Conservation (phyloP, 2,888 invertebrate genomes). For the Chironomus riparius region DNA sequence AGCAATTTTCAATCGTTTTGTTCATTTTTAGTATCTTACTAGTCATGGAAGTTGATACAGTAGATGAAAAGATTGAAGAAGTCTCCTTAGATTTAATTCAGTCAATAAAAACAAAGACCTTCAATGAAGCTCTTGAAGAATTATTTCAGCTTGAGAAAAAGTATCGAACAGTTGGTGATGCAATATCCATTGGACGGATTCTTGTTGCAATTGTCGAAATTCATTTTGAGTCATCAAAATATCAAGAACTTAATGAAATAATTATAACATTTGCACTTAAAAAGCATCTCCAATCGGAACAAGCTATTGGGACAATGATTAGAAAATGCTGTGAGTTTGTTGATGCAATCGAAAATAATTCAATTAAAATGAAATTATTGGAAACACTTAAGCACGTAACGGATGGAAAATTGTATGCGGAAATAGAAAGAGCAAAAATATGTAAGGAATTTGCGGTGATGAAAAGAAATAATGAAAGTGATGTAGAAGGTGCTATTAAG, state of each 20-base stretch:
- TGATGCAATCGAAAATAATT: conserved; percentile 74
- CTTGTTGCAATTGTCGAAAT: conserved; percentile 80
- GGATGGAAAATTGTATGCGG: conserved; percentile 95
- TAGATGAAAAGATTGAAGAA: neutral
- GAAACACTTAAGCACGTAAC: conserved; percentile 84
- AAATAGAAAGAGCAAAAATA: conserved; percentile 86
- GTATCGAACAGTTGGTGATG: conserved; percentile 67
- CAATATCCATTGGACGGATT: conserved; percentile 79
- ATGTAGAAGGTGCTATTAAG: conserved; percentile 70
- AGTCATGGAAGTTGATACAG: neutral
- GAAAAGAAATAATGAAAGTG: conserved; percentile 64
- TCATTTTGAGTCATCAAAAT: conserved; percentile 76
- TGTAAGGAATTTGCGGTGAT: conserved; percentile 75
- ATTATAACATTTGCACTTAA: conserved; percentile 80
- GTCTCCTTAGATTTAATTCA: neutral
- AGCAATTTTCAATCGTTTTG: neutral
- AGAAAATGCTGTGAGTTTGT: conserved; percentile 82
- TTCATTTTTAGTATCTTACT: neutral
- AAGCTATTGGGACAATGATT: conserved; percentile 86
- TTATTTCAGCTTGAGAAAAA: conserved; percentile 25
- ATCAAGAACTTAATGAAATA: conserved; percentile 80
- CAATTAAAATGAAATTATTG: conserved; percentile 77
- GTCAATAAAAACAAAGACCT: neutral
- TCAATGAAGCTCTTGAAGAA: conserved; percentile 18
- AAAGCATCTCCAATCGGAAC: conserved; percentile 77